Base-by-base conservation (phyloP, 2,113 vertebrate species). In the Ardeotis arabs region DNA sequence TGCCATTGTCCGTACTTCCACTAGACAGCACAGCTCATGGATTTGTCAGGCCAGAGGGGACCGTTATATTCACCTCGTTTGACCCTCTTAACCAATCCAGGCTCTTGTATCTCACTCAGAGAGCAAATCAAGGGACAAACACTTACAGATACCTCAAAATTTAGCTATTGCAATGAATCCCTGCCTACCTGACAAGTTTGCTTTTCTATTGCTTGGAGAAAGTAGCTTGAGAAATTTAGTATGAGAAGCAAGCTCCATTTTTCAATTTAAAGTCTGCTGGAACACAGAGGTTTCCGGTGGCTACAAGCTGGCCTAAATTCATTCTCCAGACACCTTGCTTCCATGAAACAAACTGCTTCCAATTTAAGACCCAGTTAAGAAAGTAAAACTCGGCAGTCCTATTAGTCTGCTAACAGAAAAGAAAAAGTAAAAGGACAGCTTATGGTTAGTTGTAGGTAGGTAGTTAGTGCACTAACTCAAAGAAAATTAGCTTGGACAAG, bases 331-430 rank as follows among this genome's bases (percentile, higher is more conserved):
- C 81, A 89, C 78, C 89, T 92, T 80, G 41, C n/a, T 31, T 60
- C 52, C 49, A 41, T 41, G 47, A 84, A 96, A 91, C 77, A 95
- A 95, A 93, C 93, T 62, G 72, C 77, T 93, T 90, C 70, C 86
- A 91, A 90, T 95, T 92, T 93, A 89, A 96, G 69, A 56, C 18
- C 52, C 74, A 89, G 80, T 85, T 81, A 77, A 79, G 49, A 91
- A 90, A 81, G 67, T 58, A 94, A 84, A 93, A 88, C 25, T 79
- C 94, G 92, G 81, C 92, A 96, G 55, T 76, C 75, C 68, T 60
- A 39, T 93, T 90, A 89, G 72, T 68, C 68, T n/a, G 49, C 87
- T 53, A 41, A 75, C 27, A 80, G 73, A 85, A 89, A 76, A 72
- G 27, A 72, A 93, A 92, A 87, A 85, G 59, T 28, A 53, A 87